Evolutionary conservation across 2,797 vertebrate genomes (phyloP).

Genomic region (Argentina silus): DNA sequence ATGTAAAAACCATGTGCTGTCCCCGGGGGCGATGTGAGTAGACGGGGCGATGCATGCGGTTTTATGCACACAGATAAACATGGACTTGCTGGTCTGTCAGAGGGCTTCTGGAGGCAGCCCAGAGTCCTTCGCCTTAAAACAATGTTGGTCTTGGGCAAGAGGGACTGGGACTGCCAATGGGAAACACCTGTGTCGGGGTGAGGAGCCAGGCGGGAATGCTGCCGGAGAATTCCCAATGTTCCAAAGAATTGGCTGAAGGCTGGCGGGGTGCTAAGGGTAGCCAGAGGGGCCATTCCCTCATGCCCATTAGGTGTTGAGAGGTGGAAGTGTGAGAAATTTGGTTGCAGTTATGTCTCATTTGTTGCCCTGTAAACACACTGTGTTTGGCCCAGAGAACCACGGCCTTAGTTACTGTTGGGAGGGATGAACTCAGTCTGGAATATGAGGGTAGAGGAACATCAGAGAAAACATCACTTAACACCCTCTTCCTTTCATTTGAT

Average conservation of each 20-base stretch:
- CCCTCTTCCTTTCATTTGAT: no score
- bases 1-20: slow-evolving; percentile 86
- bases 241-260: slow-evolving; percentile 2
- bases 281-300: slow-evolving; percentile 51
- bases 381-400: slow-evolving; percentile 13
- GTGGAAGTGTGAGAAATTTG: slow-evolving; percentile 63
- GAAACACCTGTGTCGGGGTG: slow-evolving; percentile 86
- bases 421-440: slow-evolving; percentile 9
- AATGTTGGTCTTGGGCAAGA: slow-evolving; percentile 81
- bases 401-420: slow-evolving; percentile 10
- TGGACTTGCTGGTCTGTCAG: slow-evolving; percentile 75
- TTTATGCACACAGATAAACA: slow-evolving; percentile 89
- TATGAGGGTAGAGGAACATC: slow-evolving; percentile 9
- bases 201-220: slow-evolving; percentile 54
- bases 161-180: slow-evolving; percentile 77
- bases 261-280: slow-evolving; percentile 31
- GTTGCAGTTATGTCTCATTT: slow-evolving; percentile 71
- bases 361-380: slow-evolving; percentile 52
- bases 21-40: slow-evolving; percentile 66
- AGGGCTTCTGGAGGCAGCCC: slow-evolving; percentile 78
- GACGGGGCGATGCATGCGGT: slow-evolving; percentile 70
- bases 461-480: background rate
- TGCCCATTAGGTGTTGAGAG: slow-evolving; percentile 72
- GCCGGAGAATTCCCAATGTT: slow-evolving; percentile 6
- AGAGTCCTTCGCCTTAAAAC: slow-evolving; percentile 78